Percentiles rank a stretch among this genome's conserved stretches.
Evolutionary conservation across 2,797 vertebrate genomes (phyloP).

Genomic region (Neosilurus hyrtlii): DNA sequence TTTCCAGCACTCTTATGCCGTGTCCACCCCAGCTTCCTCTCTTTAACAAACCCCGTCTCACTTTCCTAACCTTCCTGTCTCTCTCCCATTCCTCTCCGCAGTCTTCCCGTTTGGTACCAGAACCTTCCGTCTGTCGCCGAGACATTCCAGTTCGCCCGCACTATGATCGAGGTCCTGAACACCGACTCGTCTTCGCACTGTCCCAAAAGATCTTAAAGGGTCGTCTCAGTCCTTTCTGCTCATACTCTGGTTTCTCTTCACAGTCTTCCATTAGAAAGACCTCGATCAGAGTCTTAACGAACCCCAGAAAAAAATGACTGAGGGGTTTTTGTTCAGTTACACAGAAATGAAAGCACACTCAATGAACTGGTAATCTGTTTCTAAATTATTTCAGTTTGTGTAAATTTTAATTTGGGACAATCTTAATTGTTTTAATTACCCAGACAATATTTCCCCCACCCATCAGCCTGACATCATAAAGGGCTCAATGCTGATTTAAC

Average conservation of each 20-base stretch:
- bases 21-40: neutral
- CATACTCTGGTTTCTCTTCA: neutral
- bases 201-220: conserved; percentile 79
- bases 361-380: neutral
- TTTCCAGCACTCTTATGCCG: too few relatives aligned
- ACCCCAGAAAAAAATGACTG: neutral
- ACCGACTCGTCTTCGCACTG: conserved; percentile 88
- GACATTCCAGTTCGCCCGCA: conserved; percentile 87
- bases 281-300: neutral
- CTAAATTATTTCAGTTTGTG: neutral
- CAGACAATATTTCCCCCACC: too few relatives aligned
- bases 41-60: neutral
- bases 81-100: conserved; percentile 58
- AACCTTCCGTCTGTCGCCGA: conserved; percentile 89
- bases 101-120: conserved; percentile 90
- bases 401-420: neutral
- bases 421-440: neutral
- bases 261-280: conserved; percentile 24
- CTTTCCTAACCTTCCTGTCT: neutral
- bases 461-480: neutral
- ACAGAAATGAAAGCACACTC: conserved; percentile 1
- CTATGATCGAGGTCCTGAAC: conserved; percentile 94
- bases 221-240: neutral
- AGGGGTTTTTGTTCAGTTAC: too few relatives aligned
- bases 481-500: neutral